These are phyloP conservation scores for Hoplostethus mediterraneus DNA, from an alignment of 2,797 vertebrate genomes.

Conservation along the genomic window DNA sequence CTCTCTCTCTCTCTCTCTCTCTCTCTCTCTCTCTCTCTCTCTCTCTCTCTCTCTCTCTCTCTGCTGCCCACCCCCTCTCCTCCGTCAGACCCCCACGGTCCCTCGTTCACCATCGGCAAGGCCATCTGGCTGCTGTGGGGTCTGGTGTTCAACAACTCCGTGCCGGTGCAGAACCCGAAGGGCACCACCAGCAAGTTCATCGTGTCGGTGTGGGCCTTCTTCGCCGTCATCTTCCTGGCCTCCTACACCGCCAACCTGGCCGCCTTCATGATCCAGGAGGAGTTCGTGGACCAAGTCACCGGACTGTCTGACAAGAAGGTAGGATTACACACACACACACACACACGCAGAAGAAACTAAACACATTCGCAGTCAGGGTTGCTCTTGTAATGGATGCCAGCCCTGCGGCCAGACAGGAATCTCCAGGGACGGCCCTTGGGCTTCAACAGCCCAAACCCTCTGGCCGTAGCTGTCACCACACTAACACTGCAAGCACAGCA, in stretches of 20 bases:
- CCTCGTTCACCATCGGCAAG: constrained; percentile 98
- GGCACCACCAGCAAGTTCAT: constrained; percentile 99
- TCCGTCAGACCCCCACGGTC: constrained; percentile 92
- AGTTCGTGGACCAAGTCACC: constrained; percentile 99
- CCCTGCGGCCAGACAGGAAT: constrained; percentile 73
- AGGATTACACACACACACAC: constrained; percentile 51
- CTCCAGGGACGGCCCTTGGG: constrained; percentile 65
- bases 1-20: not conserved
- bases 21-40: too few relatives aligned
- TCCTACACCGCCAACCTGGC: constrained; percentile 99
- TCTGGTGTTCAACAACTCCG: constrained; percentile 98
- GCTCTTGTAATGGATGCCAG: constrained; percentile 74
- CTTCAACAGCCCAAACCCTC: constrained; percentile 69
- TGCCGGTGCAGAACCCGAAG: constrained; percentile 97
- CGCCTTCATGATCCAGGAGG: constrained; percentile 99
- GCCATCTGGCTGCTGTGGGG: constrained; percentile 98
- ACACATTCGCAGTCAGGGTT: constrained; percentile 56
- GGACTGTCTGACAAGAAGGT: constrained; percentile 99
- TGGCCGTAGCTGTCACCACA: constrained; percentile 72
- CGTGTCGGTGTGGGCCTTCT: constrained; percentile 99
- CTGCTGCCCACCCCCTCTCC: constrained; percentile 3
- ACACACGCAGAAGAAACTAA: constrained; percentile 41
- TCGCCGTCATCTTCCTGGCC: constrained; percentile 98
- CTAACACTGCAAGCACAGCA: constrained; percentile 70
- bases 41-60: not conserved